These are phyloP conservation scores for Pristionchus japonicus DNA, from an alignment of 2,888 invertebrate species.

Conservation along the genomic window DNA sequence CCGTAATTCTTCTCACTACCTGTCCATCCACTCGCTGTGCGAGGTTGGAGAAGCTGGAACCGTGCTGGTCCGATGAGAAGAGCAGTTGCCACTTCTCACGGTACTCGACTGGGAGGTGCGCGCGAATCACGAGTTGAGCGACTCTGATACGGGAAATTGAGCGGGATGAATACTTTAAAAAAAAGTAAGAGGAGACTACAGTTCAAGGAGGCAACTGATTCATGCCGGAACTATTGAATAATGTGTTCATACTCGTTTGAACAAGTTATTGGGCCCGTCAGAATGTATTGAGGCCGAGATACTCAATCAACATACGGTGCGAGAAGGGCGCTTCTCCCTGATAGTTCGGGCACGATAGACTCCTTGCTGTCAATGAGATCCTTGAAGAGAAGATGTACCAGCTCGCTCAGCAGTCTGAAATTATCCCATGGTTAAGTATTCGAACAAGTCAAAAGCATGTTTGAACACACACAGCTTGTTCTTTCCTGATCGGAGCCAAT, in stretches of 20 bases:
- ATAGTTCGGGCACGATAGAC: background rate
- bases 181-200: too few species aligned
- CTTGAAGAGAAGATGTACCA: slow-evolving; percentile 36
- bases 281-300: too few species aligned
- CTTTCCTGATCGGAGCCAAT: too few species aligned
- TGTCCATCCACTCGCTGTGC: slow-evolving; percentile 47
- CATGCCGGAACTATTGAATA: too few species aligned
- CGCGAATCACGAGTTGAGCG: background rate
- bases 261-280: too few species aligned
- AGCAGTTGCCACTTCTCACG: slow-evolving; percentile 61
- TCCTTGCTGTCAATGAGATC: slow-evolving; percentile 31
- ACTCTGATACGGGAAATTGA: too few species aligned
- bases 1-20: background rate
- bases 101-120: slow-evolving; percentile 58
- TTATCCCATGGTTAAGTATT: too few species aligned
- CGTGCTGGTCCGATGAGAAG: slow-evolving; percentile 55
- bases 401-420: slow-evolving; percentile 3
- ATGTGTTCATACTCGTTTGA: too few species aligned
- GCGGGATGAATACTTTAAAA: too few species aligned
- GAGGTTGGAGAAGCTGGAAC: slow-evolving; percentile 64
- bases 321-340: background rate
- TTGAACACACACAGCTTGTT: too few species aligned
- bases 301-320: background rate
- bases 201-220: too few species aligned
- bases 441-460: too few species aligned